Evolutionary conservation across 2,797 vertebrate genomes (phyloP).

Genomic region (Pogonophryne albipinna): DNA sequence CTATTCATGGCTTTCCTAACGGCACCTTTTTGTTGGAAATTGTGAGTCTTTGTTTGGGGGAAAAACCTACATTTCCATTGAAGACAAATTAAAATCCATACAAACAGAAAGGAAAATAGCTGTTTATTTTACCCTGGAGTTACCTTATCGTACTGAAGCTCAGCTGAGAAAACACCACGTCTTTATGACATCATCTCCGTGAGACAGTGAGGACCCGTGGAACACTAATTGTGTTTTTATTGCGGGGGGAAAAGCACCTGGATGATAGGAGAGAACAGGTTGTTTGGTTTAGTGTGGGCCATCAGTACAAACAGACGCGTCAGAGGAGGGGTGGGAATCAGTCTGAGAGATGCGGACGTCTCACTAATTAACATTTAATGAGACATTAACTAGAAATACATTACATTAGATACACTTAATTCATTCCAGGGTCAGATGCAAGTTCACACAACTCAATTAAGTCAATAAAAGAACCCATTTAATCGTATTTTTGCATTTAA

Average conservation of each 20-base stretch:
- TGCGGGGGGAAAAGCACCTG: constrained; percentile 67
- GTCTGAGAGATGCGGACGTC: not conserved
- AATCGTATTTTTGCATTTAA: not conserved
- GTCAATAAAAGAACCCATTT: not conserved
- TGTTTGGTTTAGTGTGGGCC: constrained; percentile 64
- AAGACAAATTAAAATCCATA: no score
- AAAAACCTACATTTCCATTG: no score
- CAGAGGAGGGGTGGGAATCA: constrained; percentile 38
- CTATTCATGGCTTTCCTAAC: not conserved
- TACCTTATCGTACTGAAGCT: not conserved
- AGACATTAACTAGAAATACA: not conserved
- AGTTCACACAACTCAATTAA: no score
- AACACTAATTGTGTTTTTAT: constrained; percentile 60
- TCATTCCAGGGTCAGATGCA: no score
- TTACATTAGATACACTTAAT: not conserved
- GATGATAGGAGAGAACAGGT: constrained; percentile 59
- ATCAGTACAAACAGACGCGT: constrained; percentile 49
- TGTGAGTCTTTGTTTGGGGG: no score
- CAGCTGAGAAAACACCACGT: constrained; percentile 47
- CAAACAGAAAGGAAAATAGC: no score
- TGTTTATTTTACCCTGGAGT: no score
- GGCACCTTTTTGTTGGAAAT: not conserved
- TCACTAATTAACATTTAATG: not conserved
- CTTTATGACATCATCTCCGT: constrained; percentile 68
- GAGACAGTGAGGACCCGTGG: constrained; percentile 33